Base-by-base conservation (phyloP, 2,888 invertebrate species). In the Flexamia atlantica region DNA sequence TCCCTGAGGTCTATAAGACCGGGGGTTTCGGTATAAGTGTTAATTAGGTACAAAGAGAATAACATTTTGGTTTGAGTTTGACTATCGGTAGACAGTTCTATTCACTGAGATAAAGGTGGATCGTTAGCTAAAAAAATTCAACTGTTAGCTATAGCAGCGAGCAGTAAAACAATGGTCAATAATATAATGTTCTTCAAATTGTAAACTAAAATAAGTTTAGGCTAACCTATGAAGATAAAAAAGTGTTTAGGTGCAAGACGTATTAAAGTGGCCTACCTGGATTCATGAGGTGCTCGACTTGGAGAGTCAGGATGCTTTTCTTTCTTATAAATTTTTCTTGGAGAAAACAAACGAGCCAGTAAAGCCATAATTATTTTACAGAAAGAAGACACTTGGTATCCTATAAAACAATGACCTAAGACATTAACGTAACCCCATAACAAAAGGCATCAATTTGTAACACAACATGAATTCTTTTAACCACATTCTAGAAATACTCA, bases 261-360 rank as follows among this genome's bases (percentile, higher is more conserved):
- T 17, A 14, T 46, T 46, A 4, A 36, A 4, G 30, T 57, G n/a
- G n/a, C 12, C 40, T 81, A 81, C 60, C 32, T 64, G 30, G 28
- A 57, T 23, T 64, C 53, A 40, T 68, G 30, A 23, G 17, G 42
- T 23, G 60, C 60, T 40, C 60, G 28, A 42, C 36, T 46, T 68
- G 23, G 36, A 36, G 25, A 23, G 42, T 40, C 40, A 50, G 72
- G 20, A 53, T 60, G 40, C 50, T 57, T 72, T 0, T 84, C 84
- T 30, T 81, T 84, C 32, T 74, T 84, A 10, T 57, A 53, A 32
- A 28, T 84, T 81, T 60, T 84, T 17, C 84, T 81, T 23, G 81
- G 81, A 60, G 81, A 84, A 81, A 84, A 84, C 23, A 84, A 60
- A 36, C 84, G 72, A 57, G 81, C 42, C 36, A 84, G 60, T 60